phyloP scores from a whole-genome alignment of 35 echinoderm and acorn worm species.

The Apostichopus parvimensis region DNA sequence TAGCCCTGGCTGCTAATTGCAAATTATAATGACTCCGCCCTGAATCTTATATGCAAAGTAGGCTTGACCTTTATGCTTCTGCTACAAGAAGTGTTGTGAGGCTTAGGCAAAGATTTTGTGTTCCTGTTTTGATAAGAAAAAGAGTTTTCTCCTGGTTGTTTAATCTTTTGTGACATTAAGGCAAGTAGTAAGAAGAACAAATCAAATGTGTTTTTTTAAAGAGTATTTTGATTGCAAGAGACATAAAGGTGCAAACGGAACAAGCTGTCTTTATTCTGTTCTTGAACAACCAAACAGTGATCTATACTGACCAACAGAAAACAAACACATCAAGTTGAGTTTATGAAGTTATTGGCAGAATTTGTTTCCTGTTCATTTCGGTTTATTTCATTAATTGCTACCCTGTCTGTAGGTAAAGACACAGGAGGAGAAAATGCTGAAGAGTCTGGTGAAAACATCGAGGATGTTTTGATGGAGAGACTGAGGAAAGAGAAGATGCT shows the following conservation, averaged over 20 bases:
- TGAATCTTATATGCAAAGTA: no score
- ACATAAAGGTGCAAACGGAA: no score
- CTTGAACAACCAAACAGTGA: no score
- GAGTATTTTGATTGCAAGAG: no score
- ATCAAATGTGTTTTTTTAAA: no score
- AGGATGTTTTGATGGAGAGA: conserved; percentile 46
- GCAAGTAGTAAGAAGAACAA: neutral
- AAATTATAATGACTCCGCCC: no score
- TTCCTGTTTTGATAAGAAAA: neutral
- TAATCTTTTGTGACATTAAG: no score
- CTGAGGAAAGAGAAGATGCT: conserved; percentile 53
- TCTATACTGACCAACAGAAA: neutral
- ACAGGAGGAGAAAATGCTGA: neutral
- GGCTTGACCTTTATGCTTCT: no score
- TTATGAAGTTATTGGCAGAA: neutral
- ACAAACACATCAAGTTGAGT: neutral
- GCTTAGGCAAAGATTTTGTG: neutral
- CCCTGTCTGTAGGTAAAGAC: neutral
- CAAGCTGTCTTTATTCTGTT: no score
- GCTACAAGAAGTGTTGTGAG: no score
- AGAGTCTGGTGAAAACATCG: conserved; percentile 2
- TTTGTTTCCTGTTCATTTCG: no score
- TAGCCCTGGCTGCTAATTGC: no score
- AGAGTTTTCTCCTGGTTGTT: neutral
- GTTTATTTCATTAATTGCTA: neutral